These are phyloP conservation scores for Lasioglossum pauxillum DNA, from an alignment of 2,888 invertebrate genomes.

Conservation along the genomic window DNA sequence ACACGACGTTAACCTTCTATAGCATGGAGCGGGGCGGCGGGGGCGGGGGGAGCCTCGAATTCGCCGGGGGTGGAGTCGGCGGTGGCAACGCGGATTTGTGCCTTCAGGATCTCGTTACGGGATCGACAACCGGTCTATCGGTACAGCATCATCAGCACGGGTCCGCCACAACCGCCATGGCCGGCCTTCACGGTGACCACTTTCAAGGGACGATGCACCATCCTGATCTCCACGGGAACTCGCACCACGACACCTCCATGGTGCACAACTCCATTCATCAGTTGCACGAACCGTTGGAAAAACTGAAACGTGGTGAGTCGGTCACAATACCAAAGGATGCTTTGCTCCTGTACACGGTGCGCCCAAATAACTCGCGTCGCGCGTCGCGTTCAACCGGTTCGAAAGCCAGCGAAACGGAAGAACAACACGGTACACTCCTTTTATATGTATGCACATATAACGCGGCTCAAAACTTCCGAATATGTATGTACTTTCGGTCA, in stretches of 20 bases:
- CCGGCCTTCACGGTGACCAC: slow-evolving; percentile 85
- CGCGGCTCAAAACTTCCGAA: background rate
- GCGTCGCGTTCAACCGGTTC: background rate
- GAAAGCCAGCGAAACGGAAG: background rate
- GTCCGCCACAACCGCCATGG: slow-evolving; percentile 85
- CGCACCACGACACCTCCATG: slow-evolving; percentile 86
- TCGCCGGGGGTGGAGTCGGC: slow-evolving; percentile 77
- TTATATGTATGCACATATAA: background rate
- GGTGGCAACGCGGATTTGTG: slow-evolving; percentile 88
- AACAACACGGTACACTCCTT: background rate
- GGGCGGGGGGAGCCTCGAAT: slow-evolving; percentile 84
- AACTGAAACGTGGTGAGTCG: slow-evolving; percentile 91
- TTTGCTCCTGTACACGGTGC: background rate
- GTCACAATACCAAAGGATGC: slow-evolving; percentile 56
- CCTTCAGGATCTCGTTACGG: slow-evolving; percentile 90
- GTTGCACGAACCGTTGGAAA: slow-evolving; percentile 91
- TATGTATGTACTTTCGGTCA: no score
- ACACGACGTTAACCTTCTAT: slow-evolving; percentile 85
- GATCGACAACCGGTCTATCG: slow-evolving; percentile 85
- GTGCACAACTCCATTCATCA: slow-evolving; percentile 88
- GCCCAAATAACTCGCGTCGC: background rate
- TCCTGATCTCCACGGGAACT: slow-evolving; percentile 79
- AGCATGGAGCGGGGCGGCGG: slow-evolving; percentile 84
- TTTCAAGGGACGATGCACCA: slow-evolving; percentile 83
- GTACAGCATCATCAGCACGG: slow-evolving; percentile 85